Conservation (phyloP, 1,140 invertebrate genomes). For the Nymphalis io region DNA sequence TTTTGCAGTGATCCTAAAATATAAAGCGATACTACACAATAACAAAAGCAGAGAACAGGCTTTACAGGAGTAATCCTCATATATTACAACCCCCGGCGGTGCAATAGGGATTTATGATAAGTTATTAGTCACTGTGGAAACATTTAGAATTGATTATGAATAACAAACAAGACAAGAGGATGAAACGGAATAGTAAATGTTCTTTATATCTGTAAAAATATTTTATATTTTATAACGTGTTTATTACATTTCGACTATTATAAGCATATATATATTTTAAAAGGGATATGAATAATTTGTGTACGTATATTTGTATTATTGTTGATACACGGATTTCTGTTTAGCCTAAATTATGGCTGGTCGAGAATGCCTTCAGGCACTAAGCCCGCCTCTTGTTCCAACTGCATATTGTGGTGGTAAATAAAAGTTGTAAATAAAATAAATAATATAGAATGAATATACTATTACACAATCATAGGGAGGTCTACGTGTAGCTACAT, state of each 20-base stretch:
- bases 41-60: slow-evolving; percentile 57
- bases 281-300: too few species aligned
- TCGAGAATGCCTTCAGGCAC: too few species aligned
- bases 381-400: too few species aligned
- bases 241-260: neutral
- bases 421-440: neutral
- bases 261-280: neutral
- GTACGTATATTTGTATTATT: too few species aligned
- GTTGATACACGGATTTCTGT: too few species aligned
- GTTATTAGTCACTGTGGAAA: slow-evolving; percentile 75
- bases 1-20: slow-evolving; percentile 45
- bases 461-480: neutral
- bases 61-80: slow-evolving; percentile 63
- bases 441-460: neutral
- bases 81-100: slow-evolving; percentile 74
- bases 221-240: too few species aligned
- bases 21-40: slow-evolving; percentile 43
- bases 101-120: slow-evolving; percentile 75
- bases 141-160: slow-evolving; percentile 75
- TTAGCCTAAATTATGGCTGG: too few species aligned
- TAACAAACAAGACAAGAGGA: slow-evolving; percentile 69
- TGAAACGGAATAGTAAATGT: slow-evolving; percentile 52
- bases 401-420: too few species aligned
- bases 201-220: slow-evolving; percentile 25
- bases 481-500: slow-evolving; percentile 8